Conservation (phyloP, 2,113 vertebrate species). For the Pterocles gutturalis region DNA sequence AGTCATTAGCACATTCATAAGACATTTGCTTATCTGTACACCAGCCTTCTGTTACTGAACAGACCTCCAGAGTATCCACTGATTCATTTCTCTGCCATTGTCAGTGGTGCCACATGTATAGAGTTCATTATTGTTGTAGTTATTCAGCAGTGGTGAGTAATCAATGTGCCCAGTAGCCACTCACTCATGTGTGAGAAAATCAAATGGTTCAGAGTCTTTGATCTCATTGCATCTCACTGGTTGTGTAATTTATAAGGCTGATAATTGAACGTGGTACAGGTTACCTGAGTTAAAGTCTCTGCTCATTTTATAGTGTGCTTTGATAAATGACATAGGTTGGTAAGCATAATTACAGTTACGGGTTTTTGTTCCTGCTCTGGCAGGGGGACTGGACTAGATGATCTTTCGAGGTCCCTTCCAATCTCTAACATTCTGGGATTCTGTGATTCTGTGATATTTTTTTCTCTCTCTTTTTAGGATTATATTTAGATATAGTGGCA, state of each 20-base stretch:
- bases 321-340: slow-evolving; percentile 41
- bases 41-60: background rate
- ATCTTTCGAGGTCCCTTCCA: too few species aligned
- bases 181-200: slow-evolving; percentile 53
- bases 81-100: slow-evolving; percentile 5
- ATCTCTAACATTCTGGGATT: too few species aligned
- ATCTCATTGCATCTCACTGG: slow-evolving; percentile 59
- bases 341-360: slow-evolving; percentile 34
- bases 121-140: slow-evolving; percentile 24
- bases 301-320: slow-evolving; percentile 21
- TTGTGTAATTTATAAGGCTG: slow-evolving; percentile 51
- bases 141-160: slow-evolving; percentile 52
- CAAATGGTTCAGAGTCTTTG: slow-evolving; percentile 54
- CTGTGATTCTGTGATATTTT: background rate
- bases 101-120: background rate
- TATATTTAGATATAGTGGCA: slow-evolving; percentile 56
- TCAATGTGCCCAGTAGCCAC: slow-evolving; percentile 35
- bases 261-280: slow-evolving; percentile 34
- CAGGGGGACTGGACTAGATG: too few species aligned
- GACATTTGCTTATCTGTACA: slow-evolving; percentile 40
- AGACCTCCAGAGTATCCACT: slow-evolving; percentile 12
- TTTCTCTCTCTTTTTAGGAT: background rate
- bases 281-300: slow-evolving; percentile 18
- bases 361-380: background rate
- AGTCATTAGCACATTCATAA: slow-evolving; percentile 46